Base-by-base conservation (phyloP, 2,797 vertebrate species). In the Sphenopsis melanotis region DNA sequence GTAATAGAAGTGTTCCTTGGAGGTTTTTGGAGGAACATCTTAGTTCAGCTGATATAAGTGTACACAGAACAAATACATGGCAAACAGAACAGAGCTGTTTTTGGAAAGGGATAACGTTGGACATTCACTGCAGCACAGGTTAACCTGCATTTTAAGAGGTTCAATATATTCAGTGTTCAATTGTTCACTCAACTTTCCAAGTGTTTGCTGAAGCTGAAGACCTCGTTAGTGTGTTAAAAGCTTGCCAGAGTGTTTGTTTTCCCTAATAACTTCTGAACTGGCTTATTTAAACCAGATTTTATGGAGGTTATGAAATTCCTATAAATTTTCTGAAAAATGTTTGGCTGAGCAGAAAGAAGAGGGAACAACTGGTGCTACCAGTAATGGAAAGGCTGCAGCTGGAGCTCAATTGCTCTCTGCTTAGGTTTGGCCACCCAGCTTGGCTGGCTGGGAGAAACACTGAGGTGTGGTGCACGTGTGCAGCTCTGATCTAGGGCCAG, bases 141-240 rank as follows among this genome's bases (percentile, higher is more conserved):
- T 96, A 82, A 95, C 96, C 90, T 97, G 80, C 93, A 83, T 91
- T 96, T 92, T 96, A 96, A 95, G 87, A 94, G 87, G 85, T 92
- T 96, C 61, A 84, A 90, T 90, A 92, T 95, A 92, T 90, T 96
- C 86, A 87, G 83, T 21, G 13, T 96, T 95, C 94, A 78, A 61
- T 93, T 89, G 49, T 89, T 85, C 63, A 15, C 42, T 92, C 68
- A 57, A 11, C 93, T 96, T 94, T 94, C 94, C 90, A 70, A 82
- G 93, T 71, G 82, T 96, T 95, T 96, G 94, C 90, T 94, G 96
- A 96, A 95, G 95, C 91, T 94, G 92, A 93, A 95, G 91, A 88
- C 81, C 70, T 96, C 20, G 85, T 84, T 88, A 96, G 71, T 71
- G 5, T 3, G 22, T 47, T 61, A 83, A 90, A 87, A 89, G 10